A percentile compares a stretch with the other conserved stretches of the same genome.
Conservation (phyloP, 1,140 invertebrate species). For the Eubasilissa regina region DNA sequence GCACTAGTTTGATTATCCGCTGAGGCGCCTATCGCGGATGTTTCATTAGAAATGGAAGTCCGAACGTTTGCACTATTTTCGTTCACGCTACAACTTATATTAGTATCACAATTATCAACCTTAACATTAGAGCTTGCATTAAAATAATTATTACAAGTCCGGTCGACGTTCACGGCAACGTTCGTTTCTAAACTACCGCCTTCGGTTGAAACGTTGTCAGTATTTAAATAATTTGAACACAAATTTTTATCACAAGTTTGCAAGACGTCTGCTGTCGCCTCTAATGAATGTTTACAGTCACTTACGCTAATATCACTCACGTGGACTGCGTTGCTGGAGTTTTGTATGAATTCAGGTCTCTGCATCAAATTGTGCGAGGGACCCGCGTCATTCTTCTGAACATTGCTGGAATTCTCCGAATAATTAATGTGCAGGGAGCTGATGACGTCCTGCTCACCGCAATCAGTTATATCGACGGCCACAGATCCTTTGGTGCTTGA, state of each 20-base stretch:
- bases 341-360: conserved; percentile 64
- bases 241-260: conserved; percentile 54
- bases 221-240: conserved; percentile 50
- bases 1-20: too few relatives aligned
- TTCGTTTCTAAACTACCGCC: conserved; percentile 29
- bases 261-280: neutral
- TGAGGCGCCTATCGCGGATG: neutral
- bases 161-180: conserved; percentile 55
- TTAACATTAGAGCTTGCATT: conserved; percentile 49
- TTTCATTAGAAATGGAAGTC: neutral
- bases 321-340: conserved; percentile 14
- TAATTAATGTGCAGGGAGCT: conserved; percentile 53
- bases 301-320: conserved; percentile 58
- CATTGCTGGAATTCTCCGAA: conserved; percentile 43
- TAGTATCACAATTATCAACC: conserved; percentile 57
- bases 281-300: conserved; percentile 39
- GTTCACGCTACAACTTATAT: conserved; percentile 43
- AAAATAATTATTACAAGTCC: conserved; percentile 49
- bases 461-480: conserved; percentile 67
- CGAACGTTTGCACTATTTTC: conserved; percentile 1
- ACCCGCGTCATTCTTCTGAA: conserved; percentile 66
- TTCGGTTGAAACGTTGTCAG: neutral
- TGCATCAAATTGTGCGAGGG: conserved; percentile 65
- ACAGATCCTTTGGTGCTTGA: conserved; percentile 61
- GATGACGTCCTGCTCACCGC: conserved; percentile 59